phyloP scores from a whole-genome alignment of 2,113 vertebrate species.

The Perca fluviatilis region DNA sequence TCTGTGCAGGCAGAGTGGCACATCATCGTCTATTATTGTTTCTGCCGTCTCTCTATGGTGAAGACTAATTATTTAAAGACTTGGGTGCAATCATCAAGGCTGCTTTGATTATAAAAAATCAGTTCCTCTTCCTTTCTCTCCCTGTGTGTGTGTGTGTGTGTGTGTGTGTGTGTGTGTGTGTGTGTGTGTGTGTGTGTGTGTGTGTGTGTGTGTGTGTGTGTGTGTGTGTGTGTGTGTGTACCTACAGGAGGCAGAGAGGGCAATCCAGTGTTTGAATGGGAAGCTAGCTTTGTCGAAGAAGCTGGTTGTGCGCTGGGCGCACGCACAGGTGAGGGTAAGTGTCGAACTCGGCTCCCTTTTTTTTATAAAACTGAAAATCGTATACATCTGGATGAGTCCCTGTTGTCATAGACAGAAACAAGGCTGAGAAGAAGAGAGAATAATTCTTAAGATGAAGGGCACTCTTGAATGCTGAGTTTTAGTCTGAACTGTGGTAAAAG shows the following conservation, averaged over 20 bases:
- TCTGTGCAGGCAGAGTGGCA: conserved; percentile 32
- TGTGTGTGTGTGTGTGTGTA: conserved; percentile 18
- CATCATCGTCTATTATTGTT: conserved; percentile 63
- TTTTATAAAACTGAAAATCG: neutral
- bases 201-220: conserved; percentile 7
- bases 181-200: conserved; percentile 19
- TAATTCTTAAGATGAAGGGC: neutral
- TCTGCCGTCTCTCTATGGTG: conserved; percentile 47
- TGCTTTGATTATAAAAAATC: conserved; percentile 53
- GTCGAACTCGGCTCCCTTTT: conserved; percentile 10
- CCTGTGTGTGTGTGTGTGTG: neutral
- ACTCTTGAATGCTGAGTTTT: neutral
- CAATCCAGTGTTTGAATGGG: conserved; percentile 97
- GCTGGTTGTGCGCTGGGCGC: conserved; percentile 96
- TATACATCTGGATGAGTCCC: neutral
- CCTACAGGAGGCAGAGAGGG: conserved; percentile 94
- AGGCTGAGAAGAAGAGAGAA: neutral
- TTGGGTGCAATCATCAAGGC: conserved; percentile 48
- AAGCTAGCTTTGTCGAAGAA: conserved; percentile 98
- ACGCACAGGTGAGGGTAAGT: conserved; percentile 97
- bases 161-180: conserved; percentile 18
- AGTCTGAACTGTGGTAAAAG: neutral
- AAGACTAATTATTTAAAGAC: conserved; percentile 73
- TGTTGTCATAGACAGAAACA: neutral
- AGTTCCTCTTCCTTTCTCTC: neutral